These are phyloP conservation scores for Tupaia tana DNA, from an alignment of 2,113 vertebrate genomes.

Conservation along the genomic window DNA sequence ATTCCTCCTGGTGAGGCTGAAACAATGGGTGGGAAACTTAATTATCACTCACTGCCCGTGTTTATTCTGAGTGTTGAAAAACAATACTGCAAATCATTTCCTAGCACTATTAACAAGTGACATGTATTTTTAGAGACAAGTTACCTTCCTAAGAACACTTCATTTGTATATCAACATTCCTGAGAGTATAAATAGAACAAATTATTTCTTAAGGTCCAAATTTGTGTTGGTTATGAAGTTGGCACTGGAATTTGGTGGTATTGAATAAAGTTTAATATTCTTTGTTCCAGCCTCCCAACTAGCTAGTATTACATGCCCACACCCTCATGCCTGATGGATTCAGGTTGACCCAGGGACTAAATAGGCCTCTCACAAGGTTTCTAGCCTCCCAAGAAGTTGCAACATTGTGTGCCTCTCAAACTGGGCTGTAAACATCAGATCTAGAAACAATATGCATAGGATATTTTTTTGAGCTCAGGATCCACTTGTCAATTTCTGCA, in stretches of 20 bases:
- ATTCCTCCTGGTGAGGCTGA: neutral
- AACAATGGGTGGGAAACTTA: slow-evolving; percentile 20
- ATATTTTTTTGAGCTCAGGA: neutral
- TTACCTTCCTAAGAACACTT: neutral
- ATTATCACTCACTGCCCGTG: neutral
- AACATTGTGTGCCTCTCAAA: too few relatives aligned
- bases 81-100: neutral
- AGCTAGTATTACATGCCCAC: too few relatives aligned
- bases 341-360: too few relatives aligned
- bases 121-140: neutral
- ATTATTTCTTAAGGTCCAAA: neutral
- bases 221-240: neutral
- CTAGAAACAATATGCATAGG: too few relatives aligned
- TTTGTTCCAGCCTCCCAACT: neutral
- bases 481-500: neutral
- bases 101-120: neutral
- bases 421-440: too few relatives aligned
- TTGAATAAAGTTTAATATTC: neutral
- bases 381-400: too few relatives aligned
- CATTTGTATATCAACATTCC: neutral
- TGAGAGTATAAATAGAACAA: neutral
- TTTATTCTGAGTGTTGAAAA: neutral
- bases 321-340: too few relatives aligned
- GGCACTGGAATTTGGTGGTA: neutral
- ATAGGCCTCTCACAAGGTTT: too few relatives aligned